Evolutionary conservation across 2,888 invertebrate genomes (phyloP).

Genomic region (Lagria hirta): DNA sequence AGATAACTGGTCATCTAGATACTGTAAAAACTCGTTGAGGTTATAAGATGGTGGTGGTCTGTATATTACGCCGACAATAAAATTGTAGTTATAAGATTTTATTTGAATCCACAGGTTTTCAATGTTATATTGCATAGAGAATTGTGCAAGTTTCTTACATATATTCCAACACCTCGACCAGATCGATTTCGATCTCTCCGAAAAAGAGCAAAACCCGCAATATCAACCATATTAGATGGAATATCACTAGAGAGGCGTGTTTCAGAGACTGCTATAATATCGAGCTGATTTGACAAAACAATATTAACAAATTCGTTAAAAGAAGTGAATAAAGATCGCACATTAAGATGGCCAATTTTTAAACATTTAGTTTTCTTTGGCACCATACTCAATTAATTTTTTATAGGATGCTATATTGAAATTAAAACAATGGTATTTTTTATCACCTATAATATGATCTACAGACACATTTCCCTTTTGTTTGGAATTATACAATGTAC

Average conservation of each 20-base stretch:
- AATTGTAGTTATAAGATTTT: background rate
- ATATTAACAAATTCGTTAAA: background rate
- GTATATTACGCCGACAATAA: background rate
- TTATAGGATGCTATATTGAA: no score
- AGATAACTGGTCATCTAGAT: background rate
- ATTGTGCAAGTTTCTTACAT: background rate
- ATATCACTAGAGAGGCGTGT: background rate
- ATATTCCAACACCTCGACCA: background rate
- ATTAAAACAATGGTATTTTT: no score
- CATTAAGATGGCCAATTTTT: conserved; percentile 3
- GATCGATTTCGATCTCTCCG: background rate
- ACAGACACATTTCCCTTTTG: no score
- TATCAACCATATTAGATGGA: background rate
- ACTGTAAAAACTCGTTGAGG: background rate
- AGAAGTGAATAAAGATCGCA: background rate
- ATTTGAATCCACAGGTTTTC: background rate
- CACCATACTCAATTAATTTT: no score
- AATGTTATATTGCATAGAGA: background rate
- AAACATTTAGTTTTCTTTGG: no score
- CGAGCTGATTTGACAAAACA: background rate
- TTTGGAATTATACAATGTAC: no score
- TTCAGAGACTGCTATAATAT: background rate
- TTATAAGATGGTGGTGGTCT: background rate
- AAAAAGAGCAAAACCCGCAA: background rate
- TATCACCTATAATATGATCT: no score